phyloP scores from a whole-genome alignment of 2,113 vertebrate genomes.

The Sula dactylatra region DNA sequence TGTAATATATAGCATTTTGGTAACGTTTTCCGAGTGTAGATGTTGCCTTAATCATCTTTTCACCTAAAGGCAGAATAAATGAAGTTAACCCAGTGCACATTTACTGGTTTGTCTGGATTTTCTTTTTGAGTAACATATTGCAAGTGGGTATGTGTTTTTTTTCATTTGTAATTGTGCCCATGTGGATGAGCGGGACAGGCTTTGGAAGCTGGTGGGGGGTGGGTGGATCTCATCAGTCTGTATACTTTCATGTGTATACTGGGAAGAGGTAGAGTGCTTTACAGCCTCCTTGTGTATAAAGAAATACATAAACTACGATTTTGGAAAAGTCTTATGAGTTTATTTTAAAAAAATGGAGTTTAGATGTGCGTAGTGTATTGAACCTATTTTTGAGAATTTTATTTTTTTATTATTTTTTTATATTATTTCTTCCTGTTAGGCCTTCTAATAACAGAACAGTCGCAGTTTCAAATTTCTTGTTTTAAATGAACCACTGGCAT shows the following conservation, averaged over 20 bases:
- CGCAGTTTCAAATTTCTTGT: neutral
- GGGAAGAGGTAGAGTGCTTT: neutral
- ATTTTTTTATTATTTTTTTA: neutral
- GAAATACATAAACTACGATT: neutral
- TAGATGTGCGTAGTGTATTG: neutral
- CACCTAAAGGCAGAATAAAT: neutral
- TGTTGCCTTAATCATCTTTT: neutral
- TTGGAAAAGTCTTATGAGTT: neutral
- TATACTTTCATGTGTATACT: neutral
- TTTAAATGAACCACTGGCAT: neutral
- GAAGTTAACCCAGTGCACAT: neutral
- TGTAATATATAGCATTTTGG: neutral
- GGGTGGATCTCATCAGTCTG: neutral
- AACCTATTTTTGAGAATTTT: neutral
- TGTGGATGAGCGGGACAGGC: neutral
- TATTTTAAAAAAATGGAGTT: neutral
- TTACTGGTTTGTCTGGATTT: neutral
- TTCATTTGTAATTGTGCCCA: neutral
- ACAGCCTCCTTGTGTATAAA: neutral
- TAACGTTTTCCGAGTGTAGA: neutral
- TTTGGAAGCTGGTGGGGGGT: neutral
- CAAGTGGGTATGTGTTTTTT: neutral
- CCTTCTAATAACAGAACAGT: neutral
- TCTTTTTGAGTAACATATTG: neutral
- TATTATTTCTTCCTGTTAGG: neutral